These are phyloP conservation scores for Osmerus eperlanus DNA, from an alignment of 2,113 vertebrate genomes.

Conservation along the genomic window DNA sequence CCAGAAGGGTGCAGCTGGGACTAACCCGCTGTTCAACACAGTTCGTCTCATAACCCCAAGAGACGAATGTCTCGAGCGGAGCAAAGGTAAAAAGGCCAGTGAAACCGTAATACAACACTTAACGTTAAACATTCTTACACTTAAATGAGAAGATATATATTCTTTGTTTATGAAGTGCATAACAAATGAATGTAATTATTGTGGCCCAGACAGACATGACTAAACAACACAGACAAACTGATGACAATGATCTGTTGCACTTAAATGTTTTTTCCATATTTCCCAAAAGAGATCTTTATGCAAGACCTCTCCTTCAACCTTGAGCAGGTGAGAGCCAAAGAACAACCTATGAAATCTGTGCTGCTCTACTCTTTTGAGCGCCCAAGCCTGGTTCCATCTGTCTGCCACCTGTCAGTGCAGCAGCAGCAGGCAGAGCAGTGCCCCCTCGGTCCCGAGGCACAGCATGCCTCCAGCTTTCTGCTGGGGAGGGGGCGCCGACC, in stretches of 20 bases:
- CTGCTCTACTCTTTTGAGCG: slow-evolving; percentile 82
- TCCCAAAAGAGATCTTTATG: slow-evolving; percentile 66
- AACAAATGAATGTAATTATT: no score
- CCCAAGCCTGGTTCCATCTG: slow-evolving; percentile 54
- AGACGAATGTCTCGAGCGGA: slow-evolving; percentile 66
- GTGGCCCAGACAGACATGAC: no score
- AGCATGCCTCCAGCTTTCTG: slow-evolving; percentile 66
- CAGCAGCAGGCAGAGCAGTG: slow-evolving; percentile 54
- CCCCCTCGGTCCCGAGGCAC: slow-evolving; percentile 57
- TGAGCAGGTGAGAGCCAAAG: slow-evolving; percentile 77
- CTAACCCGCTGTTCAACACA: slow-evolving; percentile 80
- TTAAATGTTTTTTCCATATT: slow-evolving; percentile 23
- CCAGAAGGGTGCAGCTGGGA: slow-evolving; percentile 74
- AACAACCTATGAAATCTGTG: slow-evolving; percentile 84
- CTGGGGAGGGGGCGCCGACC: slow-evolving; percentile 36
- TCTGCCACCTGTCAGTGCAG: slow-evolving; percentile 71
- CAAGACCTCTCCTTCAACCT: slow-evolving; percentile 86
- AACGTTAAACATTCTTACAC: no score
- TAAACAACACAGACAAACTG: no score
- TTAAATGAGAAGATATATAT: no score
- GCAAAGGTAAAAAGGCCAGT: slow-evolving; percentile 47
- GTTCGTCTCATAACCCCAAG: slow-evolving; percentile 83
- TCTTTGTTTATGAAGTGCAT: no score
- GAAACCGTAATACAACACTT: no score
- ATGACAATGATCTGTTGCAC: neutral